Percentiles rank a stretch among this genome's conserved stretches.
phyloP scores from a whole-genome alignment of 2,797 vertebrate genomes.

The Aulostomus chinensis region DNA sequence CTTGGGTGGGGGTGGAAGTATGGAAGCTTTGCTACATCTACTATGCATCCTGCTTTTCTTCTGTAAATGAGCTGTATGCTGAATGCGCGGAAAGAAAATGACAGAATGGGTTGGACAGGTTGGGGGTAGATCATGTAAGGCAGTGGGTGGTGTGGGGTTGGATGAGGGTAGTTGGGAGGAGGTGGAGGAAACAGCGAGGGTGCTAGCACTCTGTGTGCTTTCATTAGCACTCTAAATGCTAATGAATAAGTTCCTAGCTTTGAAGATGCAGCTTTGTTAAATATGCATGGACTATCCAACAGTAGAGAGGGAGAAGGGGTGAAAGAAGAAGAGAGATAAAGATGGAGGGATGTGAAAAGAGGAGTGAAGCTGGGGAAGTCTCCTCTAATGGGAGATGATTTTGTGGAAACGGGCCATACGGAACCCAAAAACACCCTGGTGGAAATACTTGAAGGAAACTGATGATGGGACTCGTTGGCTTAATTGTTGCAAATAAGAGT shows the following conservation, averaged over 20 bases:
- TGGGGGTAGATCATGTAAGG: conserved; percentile 6
- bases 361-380: background rate
- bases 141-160: conserved; percentile 24
- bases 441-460: conserved; percentile 43
- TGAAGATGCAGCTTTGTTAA: conserved; percentile 78
- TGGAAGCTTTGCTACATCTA: conserved; percentile 33
- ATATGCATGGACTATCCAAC: conserved; percentile 72
- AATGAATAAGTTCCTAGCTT: conserved; percentile 79
- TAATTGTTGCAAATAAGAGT: conserved; percentile 64
- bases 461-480: conserved; percentile 43
- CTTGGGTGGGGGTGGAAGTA: conserved; percentile 11
- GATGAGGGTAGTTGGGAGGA: conserved; percentile 29
- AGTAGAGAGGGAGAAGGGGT: conserved; percentile 23
- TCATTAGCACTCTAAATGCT: conserved; percentile 82
- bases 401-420: conserved; percentile 18
- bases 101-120: conserved; percentile 18
- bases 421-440: conserved; percentile 32
- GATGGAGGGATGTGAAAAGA: conserved; percentile 19
- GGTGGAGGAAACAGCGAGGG: conserved; percentile 57
- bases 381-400: conserved; percentile 28
- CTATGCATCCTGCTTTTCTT: conserved; percentile 36
- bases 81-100: conserved; percentile 25
- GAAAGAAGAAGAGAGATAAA: conserved; percentile 28
- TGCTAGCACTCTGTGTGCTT: conserved; percentile 64
- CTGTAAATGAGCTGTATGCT: conserved; percentile 44